A percentile compares a stretch with the other conserved stretches of the same genome.
phyloP scores from a whole-genome alignment of 2,113 vertebrate genomes.

The Bujurquina vittata region DNA sequence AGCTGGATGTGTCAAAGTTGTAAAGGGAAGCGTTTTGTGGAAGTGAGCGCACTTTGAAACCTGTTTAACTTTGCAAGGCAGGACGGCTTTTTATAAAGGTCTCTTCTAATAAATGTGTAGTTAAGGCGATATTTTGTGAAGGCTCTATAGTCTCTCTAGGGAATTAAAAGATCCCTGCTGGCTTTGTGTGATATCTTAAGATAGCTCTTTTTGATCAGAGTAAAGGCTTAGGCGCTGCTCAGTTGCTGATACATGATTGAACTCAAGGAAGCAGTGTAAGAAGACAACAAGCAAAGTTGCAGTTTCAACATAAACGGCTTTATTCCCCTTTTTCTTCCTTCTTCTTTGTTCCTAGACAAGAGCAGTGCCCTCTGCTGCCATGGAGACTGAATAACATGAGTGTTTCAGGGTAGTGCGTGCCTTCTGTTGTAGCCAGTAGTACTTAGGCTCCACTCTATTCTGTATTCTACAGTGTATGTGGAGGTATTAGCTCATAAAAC shows the following conservation, averaged over 20 bases:
- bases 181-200: slow-evolving; percentile 75
- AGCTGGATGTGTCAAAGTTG: slow-evolving; percentile 36
- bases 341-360: slow-evolving; percentile 28
- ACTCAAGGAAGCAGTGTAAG: slow-evolving; percentile 43
- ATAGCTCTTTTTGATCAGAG: slow-evolving; percentile 72
- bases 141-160: slow-evolving; percentile 55
- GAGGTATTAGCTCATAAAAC: slow-evolving; percentile 80
- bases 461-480: slow-evolving; percentile 75
- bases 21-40: slow-evolving; percentile 32
- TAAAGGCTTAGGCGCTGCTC: slow-evolving; percentile 61
- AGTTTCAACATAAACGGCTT: slow-evolving; percentile 43
- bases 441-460: slow-evolving; percentile 65
- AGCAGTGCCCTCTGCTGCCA: slow-evolving; percentile 69
- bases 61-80: slow-evolving; percentile 48
- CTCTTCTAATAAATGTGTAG: slow-evolving; percentile 71
- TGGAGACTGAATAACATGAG: slow-evolving; percentile 49
- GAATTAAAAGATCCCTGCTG: slow-evolving; percentile 68
- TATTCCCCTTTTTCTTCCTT: slow-evolving; percentile 10
- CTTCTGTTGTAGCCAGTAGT: slow-evolving; percentile 60
- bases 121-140: slow-evolving; percentile 70
- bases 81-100: slow-evolving; percentile 54
- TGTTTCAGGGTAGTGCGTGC: slow-evolving; percentile 21
- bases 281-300: slow-evolving; percentile 60
- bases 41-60: slow-evolving; percentile 49
- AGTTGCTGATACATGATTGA: slow-evolving; percentile 51